A percentile compares a stretch with the other conserved stretches of the same genome.
These are phyloP conservation scores for Trichomycterus rosablanca DNA, from an alignment of 2,113 vertebrate species.

Conservation along the genomic window DNA sequence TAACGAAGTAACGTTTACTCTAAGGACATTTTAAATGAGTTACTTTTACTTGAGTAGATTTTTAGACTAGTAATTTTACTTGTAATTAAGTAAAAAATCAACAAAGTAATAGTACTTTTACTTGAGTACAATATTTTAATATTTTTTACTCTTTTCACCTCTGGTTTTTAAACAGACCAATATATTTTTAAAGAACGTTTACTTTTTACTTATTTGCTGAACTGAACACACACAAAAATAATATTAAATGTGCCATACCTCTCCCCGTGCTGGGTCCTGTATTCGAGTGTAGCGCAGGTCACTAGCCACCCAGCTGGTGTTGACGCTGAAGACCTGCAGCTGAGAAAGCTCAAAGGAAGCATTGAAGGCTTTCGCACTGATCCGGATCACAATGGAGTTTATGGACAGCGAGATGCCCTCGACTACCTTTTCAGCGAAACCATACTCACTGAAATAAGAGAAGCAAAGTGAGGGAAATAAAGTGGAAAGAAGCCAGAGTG, in stretches of 20 bases:
- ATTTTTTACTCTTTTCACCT: no score
- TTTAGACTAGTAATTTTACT: no score
- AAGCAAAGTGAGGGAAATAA: not conserved
- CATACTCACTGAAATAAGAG: slow-evolving; percentile 79
- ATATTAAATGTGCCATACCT: slow-evolving; percentile 73
- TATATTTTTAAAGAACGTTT: no score
- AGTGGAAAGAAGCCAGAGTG: not conserved
- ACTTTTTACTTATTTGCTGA: no score
- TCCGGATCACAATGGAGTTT: slow-evolving; percentile 92
- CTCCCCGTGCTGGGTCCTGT: slow-evolving; percentile 85
- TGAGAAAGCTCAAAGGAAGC: slow-evolving; percentile 97
- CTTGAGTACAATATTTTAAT: no score
- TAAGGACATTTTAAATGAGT: no score
- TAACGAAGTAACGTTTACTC: no score
- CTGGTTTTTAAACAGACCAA: no score
- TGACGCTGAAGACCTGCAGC: slow-evolving; percentile 94
- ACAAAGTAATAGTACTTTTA: no score
- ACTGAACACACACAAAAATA: no score
- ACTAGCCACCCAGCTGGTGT: slow-evolving; percentile 86
- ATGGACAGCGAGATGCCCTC: slow-evolving; percentile 95
- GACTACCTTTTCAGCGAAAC: slow-evolving; percentile 98
- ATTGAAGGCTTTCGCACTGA: slow-evolving; percentile 96
- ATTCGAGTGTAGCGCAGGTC: slow-evolving; percentile 90
- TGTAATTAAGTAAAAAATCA: no score
- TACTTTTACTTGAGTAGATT: no score